phyloP scores from a whole-genome alignment of 2,888 invertebrate genomes.

The Athrips mouffetella region DNA sequence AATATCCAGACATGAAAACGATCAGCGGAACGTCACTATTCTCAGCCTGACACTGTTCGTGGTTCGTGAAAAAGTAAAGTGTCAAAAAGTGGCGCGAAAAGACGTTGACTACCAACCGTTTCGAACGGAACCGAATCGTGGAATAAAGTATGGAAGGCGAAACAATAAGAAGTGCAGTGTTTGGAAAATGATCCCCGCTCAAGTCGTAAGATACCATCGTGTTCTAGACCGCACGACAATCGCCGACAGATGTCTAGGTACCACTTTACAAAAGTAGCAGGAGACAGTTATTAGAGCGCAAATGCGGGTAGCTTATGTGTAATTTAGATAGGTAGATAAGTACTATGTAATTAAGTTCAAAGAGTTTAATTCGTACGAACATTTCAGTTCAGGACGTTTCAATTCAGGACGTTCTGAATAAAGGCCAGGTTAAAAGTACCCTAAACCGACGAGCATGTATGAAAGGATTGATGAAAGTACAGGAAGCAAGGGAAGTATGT shows the following conservation, averaged over 20 bases:
- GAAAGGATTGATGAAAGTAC: no score
- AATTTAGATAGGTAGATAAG: no score
- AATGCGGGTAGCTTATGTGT: constrained; percentile 37
- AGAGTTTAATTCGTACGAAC: no score
- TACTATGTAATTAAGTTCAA: no score
- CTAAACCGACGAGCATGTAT: no score
- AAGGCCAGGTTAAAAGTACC: no score
- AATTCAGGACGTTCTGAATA: no score
- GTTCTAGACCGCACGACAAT: constrained; percentile 31
- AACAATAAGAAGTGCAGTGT: constrained; percentile 65
- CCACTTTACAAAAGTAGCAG: constrained; percentile 26
- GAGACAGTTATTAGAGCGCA: constrained; percentile 58
- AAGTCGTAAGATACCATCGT: constrained; percentile 30
- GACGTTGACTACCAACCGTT: constrained; percentile 54
- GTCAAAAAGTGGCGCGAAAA: constrained; percentile 46
- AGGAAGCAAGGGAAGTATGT: no score
- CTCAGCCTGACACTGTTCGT: constrained; percentile 19
- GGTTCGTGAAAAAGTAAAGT: constrained; percentile 37
- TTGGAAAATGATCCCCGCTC: constrained; percentile 72
- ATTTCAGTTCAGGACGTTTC: no score
- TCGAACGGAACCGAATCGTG: constrained; percentile 53
- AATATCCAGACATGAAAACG: constrained; percentile 57
- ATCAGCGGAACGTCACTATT: constrained; percentile 27
- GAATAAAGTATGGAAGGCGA: constrained; percentile 61
- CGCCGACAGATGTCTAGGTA: constrained; percentile 39